A percentile compares a stretch with the other conserved stretches of the same genome.
Conservation (phyloP, 2,888 invertebrate species). For the Campoplex nolae region DNA sequence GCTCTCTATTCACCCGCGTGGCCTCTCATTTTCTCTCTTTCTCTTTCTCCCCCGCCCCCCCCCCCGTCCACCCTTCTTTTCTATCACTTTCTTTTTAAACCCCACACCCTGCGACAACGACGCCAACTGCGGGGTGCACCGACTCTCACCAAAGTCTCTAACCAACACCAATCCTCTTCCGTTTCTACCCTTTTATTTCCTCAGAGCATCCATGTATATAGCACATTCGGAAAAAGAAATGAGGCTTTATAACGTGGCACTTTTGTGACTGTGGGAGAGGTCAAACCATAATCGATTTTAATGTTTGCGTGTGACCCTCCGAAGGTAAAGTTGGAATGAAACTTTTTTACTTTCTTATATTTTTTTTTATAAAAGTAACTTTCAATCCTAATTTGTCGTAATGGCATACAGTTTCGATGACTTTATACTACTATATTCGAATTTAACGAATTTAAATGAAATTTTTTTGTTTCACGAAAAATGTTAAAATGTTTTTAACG, state of each 20-base stretch:
- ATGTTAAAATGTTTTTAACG: no score
- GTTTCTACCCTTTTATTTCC: background rate
- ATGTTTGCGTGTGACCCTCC: conserved; percentile 21
- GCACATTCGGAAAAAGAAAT: background rate
- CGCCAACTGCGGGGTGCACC: conserved; percentile 53
- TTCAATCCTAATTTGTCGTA: background rate
- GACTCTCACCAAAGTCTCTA: background rate
- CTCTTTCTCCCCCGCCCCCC: background rate
- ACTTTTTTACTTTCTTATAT: background rate
- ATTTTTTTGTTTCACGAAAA: no score
- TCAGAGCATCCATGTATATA: background rate
- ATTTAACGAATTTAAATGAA: no score
- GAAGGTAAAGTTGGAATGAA: conserved; percentile 49
- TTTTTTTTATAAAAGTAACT: background rate
- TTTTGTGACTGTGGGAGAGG: conserved; percentile 15
- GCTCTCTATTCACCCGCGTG: conserved; percentile 57
- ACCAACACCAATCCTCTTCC: conserved; percentile 13
- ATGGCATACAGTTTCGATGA: background rate
- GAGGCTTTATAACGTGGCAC: conserved; percentile 19
- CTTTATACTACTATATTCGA: no score
- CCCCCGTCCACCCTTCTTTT: background rate
- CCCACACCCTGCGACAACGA: conserved; percentile 54
- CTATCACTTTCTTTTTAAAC: conserved; percentile 7
- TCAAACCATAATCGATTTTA: conserved; percentile 43
- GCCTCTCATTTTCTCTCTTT: conserved; percentile 36